These are phyloP conservation scores for Ernsta delagoae DNA, from an alignment of 2,888 invertebrate species.

Conservation along the genomic window DNA sequence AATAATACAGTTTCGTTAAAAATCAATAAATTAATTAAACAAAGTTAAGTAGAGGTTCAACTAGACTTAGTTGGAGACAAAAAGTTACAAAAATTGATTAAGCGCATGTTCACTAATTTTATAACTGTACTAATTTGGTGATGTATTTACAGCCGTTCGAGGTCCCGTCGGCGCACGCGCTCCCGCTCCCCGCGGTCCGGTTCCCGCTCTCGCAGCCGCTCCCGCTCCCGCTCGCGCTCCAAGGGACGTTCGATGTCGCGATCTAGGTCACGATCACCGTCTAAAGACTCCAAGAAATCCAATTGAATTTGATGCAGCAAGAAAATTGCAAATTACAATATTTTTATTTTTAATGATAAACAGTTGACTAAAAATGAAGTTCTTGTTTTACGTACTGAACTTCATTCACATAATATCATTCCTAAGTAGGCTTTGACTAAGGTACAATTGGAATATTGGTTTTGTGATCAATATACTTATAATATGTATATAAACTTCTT, in stretches of 20 bases:
- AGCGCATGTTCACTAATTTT: too few species aligned
- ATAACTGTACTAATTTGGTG: neutral
- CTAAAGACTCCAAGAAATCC: constrained; percentile 81
- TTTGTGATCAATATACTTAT: constrained; percentile 65
- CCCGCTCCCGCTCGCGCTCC: constrained; percentile 81
- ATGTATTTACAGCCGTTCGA: constrained; percentile 77
- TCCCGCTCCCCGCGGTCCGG: constrained; percentile 84
- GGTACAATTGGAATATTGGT: constrained; percentile 61
- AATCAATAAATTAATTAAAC: too few species aligned
- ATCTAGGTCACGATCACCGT: constrained; percentile 77
- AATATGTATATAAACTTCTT: constrained; percentile 33
- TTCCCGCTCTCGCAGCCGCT: constrained; percentile 76
- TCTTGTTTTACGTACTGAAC: constrained; percentile 7
- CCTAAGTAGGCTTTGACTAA: constrained; percentile 58
- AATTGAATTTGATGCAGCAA: constrained; percentile 53
- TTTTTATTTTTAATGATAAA: constrained; percentile 26
- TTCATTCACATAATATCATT: constrained; percentile 57
- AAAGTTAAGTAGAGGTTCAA: too few species aligned
- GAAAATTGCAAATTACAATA: constrained; percentile 22
- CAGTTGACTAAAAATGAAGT: constrained; percentile 32
- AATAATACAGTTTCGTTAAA: too few species aligned
- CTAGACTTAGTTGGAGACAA: too few species aligned
- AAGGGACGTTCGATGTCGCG: constrained; percentile 80
- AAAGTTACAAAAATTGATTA: too few species aligned
- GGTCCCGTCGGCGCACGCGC: constrained; percentile 86